Conservation (phyloP, 1,140 invertebrate genomes). For the Ips typographus region DNA sequence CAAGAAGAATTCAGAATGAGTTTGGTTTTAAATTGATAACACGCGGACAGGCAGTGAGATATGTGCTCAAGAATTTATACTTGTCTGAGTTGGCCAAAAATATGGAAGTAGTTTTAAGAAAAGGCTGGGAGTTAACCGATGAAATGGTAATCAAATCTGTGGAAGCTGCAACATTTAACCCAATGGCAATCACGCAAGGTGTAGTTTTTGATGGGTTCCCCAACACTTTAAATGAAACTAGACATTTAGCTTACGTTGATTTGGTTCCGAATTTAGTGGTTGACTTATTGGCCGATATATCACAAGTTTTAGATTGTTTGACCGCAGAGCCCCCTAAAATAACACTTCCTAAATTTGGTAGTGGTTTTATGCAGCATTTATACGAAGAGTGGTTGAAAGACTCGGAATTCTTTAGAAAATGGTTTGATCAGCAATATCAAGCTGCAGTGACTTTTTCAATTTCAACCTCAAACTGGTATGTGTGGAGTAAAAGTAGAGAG, state of each 20-base stretch:
- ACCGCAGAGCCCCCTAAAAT: constrained; percentile 44
- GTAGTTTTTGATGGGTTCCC: constrained; percentile 62
- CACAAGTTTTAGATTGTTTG: constrained; percentile 51
- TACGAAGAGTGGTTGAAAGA: constrained; percentile 53
- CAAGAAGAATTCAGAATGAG: constrained; percentile 54
- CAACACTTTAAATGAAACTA: constrained; percentile 52
- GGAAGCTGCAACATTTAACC: constrained; percentile 54
- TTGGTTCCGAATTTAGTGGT: constrained; percentile 58
- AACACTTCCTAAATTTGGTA: constrained; percentile 49
- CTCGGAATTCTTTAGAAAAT: constrained; percentile 50
- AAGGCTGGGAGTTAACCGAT: constrained; percentile 50
- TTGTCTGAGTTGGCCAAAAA: constrained; percentile 53
- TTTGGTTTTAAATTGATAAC: constrained; percentile 57
- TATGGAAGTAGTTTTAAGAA: constrained; percentile 49
- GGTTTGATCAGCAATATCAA: constrained; percentile 57
- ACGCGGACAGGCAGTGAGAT: constrained; percentile 54
- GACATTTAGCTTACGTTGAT: constrained; percentile 53
- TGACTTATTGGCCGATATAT: constrained; percentile 52
- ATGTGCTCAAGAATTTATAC: constrained; percentile 53
- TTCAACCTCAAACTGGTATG: constrained; percentile 54
- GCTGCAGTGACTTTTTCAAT: constrained; percentile 51
- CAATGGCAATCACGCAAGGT: constrained; percentile 53
- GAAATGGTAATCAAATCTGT: constrained; percentile 55
- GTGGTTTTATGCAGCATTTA: constrained; percentile 51
- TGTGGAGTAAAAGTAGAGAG: constrained; percentile 52